Evolutionary conservation across 92 coral and sea anemone genomes (phyloP).

Genomic region (Blastomussa wellsi): DNA sequence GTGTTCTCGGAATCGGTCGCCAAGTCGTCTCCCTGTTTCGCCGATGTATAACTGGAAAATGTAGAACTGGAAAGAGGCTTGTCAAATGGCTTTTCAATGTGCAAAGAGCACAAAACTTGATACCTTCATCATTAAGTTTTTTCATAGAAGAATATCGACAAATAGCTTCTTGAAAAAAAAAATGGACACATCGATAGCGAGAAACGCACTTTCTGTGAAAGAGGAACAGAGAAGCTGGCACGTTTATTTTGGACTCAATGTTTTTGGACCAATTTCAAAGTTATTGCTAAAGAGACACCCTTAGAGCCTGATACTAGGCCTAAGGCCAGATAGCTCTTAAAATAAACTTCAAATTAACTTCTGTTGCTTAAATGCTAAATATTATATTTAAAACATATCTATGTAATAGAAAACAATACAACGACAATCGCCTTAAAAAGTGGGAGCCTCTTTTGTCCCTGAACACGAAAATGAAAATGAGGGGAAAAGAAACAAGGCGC

Average conservation of each 20-base stretch:
- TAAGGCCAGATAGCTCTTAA: slow-evolving; percentile 18
- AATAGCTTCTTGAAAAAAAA: slow-evolving; percentile 8
- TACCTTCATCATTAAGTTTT: slow-evolving; percentile 7
- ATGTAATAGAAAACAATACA: too few species aligned
- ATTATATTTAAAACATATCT: too few species aligned
- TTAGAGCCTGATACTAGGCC: background rate
- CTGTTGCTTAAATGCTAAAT: background rate
- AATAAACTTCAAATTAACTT: slow-evolving; percentile 7
- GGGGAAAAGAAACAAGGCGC: too few species aligned
- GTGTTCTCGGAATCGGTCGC: too few species aligned
- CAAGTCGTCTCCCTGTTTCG: too few species aligned
- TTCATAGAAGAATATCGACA: slow-evolving; percentile 19
- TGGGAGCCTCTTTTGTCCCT: too few species aligned
- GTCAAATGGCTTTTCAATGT: slow-evolving; percentile 18
- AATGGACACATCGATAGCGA: slow-evolving; percentile 25
- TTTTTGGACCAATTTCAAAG: background rate
- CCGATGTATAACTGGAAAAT: too few species aligned
- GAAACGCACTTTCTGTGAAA: slow-evolving; percentile 12
- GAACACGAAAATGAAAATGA: too few species aligned
- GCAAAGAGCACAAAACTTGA: slow-evolving; percentile 17
- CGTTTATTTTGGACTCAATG: slow-evolving; percentile 3
- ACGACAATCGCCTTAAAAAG: too few species aligned
- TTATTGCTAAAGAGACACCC: background rate
- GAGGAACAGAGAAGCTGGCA: slow-evolving; percentile 20
- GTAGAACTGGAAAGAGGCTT: too few species aligned